Evolutionary conservation across 2,797 vertebrate genomes (phyloP).

Genomic region (Tangara arthus): DNA sequence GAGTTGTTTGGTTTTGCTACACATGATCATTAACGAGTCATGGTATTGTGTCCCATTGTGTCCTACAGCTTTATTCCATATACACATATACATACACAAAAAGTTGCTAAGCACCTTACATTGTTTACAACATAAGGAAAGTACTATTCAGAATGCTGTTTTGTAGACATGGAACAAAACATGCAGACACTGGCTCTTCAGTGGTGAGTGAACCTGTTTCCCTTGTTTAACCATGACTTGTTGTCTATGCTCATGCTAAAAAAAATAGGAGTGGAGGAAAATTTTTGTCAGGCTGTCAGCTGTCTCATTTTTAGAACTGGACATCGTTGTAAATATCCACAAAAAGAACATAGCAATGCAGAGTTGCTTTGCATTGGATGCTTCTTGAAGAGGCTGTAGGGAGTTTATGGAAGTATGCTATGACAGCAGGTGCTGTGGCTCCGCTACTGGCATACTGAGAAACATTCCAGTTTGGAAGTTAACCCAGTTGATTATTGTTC

Average conservation of each 20-base stretch:
- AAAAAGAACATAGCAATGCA: neutral
- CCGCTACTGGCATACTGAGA: neutral
- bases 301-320: neutral
- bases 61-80: neutral
- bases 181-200: neutral
- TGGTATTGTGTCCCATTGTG: neutral
- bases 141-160: neutral
- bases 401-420: neutral
- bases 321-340: neutral
- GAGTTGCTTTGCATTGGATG: neutral
- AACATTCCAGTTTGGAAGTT: neutral
- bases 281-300: neutral
- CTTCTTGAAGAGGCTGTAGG: neutral
- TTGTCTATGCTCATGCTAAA: neutral
- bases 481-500: neutral
- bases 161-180: neutral
- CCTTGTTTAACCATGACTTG: neutral
- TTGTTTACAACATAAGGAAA: neutral
- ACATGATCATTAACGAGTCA: neutral
- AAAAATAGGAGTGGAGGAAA: neutral
- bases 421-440: neutral
- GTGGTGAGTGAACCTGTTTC: neutral
- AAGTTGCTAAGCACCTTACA: neutral
- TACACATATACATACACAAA: neutral
- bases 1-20: neutral